A percentile compares a stretch with the other conserved stretches of the same genome.
These are phyloP conservation scores for Enteromius mattozi DNA, from an alignment of 2,797 vertebrate genomes.

Conservation along the genomic window DNA sequence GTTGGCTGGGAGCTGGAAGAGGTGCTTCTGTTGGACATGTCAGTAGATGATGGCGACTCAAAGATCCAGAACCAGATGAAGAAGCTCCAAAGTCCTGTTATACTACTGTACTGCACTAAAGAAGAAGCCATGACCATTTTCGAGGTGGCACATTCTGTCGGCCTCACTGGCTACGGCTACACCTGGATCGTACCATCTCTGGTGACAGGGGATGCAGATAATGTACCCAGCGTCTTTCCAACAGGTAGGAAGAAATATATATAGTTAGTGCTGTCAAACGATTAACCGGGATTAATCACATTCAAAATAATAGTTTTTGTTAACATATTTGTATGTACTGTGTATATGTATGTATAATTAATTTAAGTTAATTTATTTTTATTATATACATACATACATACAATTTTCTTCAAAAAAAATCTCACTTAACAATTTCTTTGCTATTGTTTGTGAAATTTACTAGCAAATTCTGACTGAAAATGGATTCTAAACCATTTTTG, in stretches of 20 bases:
- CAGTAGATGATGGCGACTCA: conserved; percentile 93
- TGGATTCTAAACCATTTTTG: not conserved
- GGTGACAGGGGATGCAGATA: conserved; percentile 94
- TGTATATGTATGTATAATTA: too few species aligned
- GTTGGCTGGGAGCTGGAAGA: conserved; percentile 99
- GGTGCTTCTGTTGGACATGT: conserved; percentile 95
- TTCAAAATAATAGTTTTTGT: too few species aligned
- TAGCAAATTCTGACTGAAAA: not conserved
- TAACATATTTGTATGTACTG: too few species aligned
- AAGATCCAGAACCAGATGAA: conserved; percentile 99
- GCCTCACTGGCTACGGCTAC: conserved; percentile 96
- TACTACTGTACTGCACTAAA: conserved; percentile 97
- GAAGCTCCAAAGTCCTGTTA: conserved; percentile 98
- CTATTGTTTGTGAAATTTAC: not conserved
- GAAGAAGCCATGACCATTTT: conserved; percentile 97
- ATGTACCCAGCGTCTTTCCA: conserved; percentile 91
- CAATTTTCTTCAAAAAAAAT: too few species aligned
- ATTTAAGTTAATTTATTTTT: too few species aligned
- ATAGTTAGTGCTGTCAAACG: too few species aligned
- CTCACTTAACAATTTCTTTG: not conserved
- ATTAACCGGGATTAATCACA: too few species aligned
- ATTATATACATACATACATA: too few species aligned
- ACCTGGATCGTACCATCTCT: conserved; percentile 98
- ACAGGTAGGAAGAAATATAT: conserved; percentile 70
- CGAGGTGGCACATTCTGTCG: conserved; percentile 97